phyloP scores from a whole-genome alignment of 1,140 invertebrate species.

The Gryon sp. region DNA sequence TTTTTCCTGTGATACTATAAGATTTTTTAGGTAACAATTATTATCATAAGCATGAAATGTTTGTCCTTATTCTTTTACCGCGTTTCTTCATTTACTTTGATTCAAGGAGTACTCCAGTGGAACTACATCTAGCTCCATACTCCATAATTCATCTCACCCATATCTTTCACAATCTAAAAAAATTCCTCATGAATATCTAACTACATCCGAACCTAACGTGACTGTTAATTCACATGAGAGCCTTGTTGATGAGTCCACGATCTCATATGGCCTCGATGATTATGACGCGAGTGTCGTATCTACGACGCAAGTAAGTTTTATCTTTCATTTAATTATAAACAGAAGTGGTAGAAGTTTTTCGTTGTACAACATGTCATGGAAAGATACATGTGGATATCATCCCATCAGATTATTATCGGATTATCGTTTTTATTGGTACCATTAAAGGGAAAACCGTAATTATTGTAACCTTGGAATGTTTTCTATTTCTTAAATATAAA shows the following conservation, averaged over 20 bases:
- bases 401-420: too few species aligned
- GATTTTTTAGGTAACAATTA: too few species aligned
- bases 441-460: too few species aligned
- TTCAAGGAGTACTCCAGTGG: conserved; percentile 75
- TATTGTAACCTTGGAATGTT: too few species aligned
- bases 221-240: conserved; percentile 50
- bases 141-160: conserved; percentile 73
- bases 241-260: conserved; percentile 33
- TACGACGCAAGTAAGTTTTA: conserved; percentile 51
- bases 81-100: conserved; percentile 17
- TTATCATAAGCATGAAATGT: background rate
- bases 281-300: conserved; percentile 69
- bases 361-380: too few species aligned
- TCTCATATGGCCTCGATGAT: conserved; percentile 68
- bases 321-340: background rate
- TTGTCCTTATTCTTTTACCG: conserved; percentile 11
- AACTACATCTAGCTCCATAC: conserved; percentile 66
- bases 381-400: too few species aligned
- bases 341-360: too few species aligned
- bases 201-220: conserved; percentile 79
- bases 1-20: too few species aligned
- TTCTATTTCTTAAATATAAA: too few species aligned
- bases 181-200: conserved; percentile 88
- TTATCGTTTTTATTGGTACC: too few species aligned
- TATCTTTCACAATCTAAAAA: conserved; percentile 84